phyloP scores from a whole-genome alignment of 2,113 vertebrate species.

The Chinchilla lanigera region DNA sequence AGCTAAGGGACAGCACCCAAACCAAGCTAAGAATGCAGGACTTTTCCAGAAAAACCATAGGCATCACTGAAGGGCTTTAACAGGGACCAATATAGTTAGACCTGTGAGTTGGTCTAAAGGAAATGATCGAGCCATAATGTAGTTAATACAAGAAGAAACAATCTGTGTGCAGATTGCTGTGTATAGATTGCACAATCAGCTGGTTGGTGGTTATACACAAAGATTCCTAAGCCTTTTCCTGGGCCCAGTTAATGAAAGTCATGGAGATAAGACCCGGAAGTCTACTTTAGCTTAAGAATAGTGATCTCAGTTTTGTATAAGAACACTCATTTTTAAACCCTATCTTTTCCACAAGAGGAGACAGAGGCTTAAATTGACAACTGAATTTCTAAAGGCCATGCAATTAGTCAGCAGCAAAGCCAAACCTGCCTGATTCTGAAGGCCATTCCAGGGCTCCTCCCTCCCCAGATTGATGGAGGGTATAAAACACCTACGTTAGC shows the following conservation, averaged over 20 bases:
- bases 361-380: conserved; percentile 54
- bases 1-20: neutral
- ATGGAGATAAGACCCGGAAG: neutral
- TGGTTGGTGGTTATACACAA: neutral
- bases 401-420: neutral
- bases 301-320: neutral
- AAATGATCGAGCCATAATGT: neutral
- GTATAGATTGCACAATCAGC: neutral
- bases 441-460: neutral
- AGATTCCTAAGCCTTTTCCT: neutral
- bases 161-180: neutral
- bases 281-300: conserved; percentile 25
- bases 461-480: neutral
- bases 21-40: neutral
- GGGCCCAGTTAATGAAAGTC: neutral
- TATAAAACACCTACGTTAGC: neutral
- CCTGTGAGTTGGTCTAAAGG: neutral
- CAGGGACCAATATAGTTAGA: neutral
- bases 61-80: neutral
- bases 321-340: neutral
- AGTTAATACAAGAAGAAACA: conserved; percentile 6
- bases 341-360: conserved; percentile 55
- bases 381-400: conserved; percentile 44
- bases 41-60: neutral
- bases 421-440: neutral